These are phyloP conservation scores for Trissolcus brochymenae DNA, from an alignment of 2,888 invertebrate genomes.

Conservation along the genomic window DNA sequence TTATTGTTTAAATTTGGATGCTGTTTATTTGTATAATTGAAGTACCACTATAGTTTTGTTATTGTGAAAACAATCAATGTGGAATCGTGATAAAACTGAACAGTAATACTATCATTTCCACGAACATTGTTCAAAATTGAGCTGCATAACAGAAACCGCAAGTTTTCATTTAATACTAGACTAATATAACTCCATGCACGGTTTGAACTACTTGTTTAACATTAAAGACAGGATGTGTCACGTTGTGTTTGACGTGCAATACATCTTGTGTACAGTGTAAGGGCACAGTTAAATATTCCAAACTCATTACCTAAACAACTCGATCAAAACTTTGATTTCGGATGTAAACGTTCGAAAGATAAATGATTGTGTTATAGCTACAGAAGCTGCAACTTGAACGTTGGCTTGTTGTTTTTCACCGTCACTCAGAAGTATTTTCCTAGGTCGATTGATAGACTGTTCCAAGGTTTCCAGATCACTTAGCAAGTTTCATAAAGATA, in stretches of 20 bases:
- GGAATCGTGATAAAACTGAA: no score
- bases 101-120: no score
- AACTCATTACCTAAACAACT: conserved; percentile 22
- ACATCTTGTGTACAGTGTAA: neutral
- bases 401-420: neutral
- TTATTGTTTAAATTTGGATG: no score
- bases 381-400: no score
- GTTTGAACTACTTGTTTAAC: conserved; percentile 11
- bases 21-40: no score
- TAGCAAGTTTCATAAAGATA: no score
- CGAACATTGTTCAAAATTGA: neutral
- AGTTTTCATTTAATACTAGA: neutral
- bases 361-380: no score
- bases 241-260: conserved; percentile 20
- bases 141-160: neutral
- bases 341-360: conserved; percentile 2
- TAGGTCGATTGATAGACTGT: no score
- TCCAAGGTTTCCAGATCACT: no score
- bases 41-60: no score
- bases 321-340: conserved; percentile 20
- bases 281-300: conserved; percentile 11
- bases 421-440: neutral
- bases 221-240: conserved; percentile 20
- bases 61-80: no score
- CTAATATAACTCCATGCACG: conserved; percentile 1